Conservation (phyloP, 2,113 vertebrate species). For the Otocyon megalotis region DNA sequence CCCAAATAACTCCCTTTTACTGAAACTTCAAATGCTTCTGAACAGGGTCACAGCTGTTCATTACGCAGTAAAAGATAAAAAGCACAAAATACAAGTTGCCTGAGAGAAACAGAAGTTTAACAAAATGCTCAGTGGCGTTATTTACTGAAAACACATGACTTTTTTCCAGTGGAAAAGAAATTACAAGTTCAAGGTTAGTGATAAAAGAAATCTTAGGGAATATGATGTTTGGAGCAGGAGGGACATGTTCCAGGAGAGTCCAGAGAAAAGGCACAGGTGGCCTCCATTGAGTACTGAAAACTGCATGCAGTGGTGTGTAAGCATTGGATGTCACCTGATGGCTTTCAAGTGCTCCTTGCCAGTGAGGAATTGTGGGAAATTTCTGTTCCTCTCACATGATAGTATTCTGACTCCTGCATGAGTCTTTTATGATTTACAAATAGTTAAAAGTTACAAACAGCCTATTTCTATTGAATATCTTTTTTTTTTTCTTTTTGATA, state of each 20-base stretch:
- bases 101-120: constrained; percentile 38
- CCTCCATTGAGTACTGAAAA: background rate
- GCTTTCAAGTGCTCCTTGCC: background rate
- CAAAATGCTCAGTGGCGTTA: background rate
- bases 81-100: constrained; percentile 18
- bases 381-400: background rate
- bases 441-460: background rate
- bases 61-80: constrained; percentile 46
- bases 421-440: constrained; percentile 19
- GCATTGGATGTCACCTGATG: background rate
- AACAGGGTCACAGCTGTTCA: background rate
- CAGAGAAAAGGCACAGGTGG: background rate
- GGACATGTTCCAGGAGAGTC: background rate
- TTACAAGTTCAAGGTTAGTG: background rate
- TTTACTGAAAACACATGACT: constrained; percentile 28
- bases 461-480: background rate
- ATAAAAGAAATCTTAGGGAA: background rate
- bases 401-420: background rate
- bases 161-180: constrained; percentile 1
- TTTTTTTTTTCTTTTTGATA: background rate
- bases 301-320: background rate
- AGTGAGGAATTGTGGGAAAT: background rate
- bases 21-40: constrained; percentile 3
- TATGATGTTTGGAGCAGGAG: background rate
- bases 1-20: background rate